Base-by-base conservation (phyloP, 2,797 vertebrate species). In the Mallotus villosus region DNA sequence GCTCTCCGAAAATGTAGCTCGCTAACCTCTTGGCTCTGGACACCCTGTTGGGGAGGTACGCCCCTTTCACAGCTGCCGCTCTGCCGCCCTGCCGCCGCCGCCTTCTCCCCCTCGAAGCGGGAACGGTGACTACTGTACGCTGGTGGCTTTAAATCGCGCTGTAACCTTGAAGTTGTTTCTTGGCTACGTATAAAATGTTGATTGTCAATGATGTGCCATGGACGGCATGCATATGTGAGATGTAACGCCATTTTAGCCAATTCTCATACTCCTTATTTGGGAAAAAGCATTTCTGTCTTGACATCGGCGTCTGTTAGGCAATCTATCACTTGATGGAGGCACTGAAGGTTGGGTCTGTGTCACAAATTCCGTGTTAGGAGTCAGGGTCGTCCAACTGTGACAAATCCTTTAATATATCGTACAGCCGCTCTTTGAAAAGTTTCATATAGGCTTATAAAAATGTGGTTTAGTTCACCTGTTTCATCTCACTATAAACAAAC, bases 101-200 rank as follows among this genome's bases (percentile, higher is more conserved):
- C 61, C 64, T 29, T 17, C 59, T 25, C 61, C 16, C 62, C 41
- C 25, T 21, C 16, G 37, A 27, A 55, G 49, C 70, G 21, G 17
- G 63, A 58, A 77, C 76, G 77, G 55, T 82, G 80, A 81, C 75
- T 11, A n/a, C 51, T 55, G 16, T n/a, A 55, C 6, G 19, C 51
- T 55, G 41, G 11, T n/a, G 51, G 51, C 16, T 55, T 55, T n/a
- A 55, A n/a, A 55, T 55, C 51, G 46, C 46, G 8, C 46, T 7
- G 4, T 55, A 55, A 55, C 51, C 19, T 17, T 53, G 19, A 53
- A 53, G 51, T 55, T n/a, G 51, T 55, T 4, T 17, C 51, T n/a
- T 55, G n/a, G 51, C 14, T 46, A 46, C 41, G 41, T 55, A 55
- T 17, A n/a, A n/a, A 55, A 55, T 5, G 51, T 55, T 51, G 49